phyloP scores from a whole-genome alignment of 2,113 vertebrate species.

The Chaenocephalus aceratus region DNA sequence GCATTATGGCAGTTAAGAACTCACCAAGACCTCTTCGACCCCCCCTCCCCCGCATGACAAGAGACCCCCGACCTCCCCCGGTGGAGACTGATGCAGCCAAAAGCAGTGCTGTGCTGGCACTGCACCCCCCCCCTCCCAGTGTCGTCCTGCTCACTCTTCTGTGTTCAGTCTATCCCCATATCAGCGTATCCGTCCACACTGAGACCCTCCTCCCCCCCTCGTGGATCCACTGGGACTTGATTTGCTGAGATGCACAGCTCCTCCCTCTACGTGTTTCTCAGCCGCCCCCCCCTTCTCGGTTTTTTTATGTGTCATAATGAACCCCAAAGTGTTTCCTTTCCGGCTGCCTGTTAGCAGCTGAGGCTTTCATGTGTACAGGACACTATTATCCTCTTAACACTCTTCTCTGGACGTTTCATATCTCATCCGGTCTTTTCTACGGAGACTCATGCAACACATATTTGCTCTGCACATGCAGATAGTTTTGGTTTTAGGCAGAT shows the following conservation, averaged over 20 bases:
- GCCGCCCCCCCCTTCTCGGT: neutral
- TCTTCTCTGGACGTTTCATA: slow-evolving; percentile 35
- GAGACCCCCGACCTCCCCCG: slow-evolving; percentile 44
- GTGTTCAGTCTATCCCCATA: slow-evolving; percentile 41
- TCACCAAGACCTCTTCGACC: slow-evolving; percentile 34
- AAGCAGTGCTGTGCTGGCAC: slow-evolving; percentile 78
- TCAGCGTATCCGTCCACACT: slow-evolving; percentile 76
- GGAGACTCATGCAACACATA: slow-evolving; percentile 34
- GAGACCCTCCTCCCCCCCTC: slow-evolving; percentile 1
- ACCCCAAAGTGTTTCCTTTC: neutral
- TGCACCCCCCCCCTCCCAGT: slow-evolving; percentile 7
- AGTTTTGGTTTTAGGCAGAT: slow-evolving; percentile 9
- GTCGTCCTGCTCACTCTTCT: slow-evolving; percentile 1
- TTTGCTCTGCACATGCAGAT: neutral
- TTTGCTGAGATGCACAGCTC: slow-evolving; percentile 36
- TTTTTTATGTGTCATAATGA: slow-evolving; percentile 2
- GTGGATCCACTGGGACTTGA: slow-evolving; percentile 28
- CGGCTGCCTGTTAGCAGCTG: slow-evolving; percentile 44
- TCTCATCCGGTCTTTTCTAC: slow-evolving; percentile 36
- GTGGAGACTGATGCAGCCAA: slow-evolving; percentile 80
- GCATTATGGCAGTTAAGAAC: slow-evolving; percentile 93
- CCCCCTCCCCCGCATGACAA: slow-evolving; percentile 72
- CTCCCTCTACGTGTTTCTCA: neutral
- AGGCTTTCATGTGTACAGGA: slow-evolving; percentile 31
- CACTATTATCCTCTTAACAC: slow-evolving; percentile 23